Evolutionary conservation across 2,888 invertebrate species (phyloP).

Genomic region (Papilio protenor): DNA sequence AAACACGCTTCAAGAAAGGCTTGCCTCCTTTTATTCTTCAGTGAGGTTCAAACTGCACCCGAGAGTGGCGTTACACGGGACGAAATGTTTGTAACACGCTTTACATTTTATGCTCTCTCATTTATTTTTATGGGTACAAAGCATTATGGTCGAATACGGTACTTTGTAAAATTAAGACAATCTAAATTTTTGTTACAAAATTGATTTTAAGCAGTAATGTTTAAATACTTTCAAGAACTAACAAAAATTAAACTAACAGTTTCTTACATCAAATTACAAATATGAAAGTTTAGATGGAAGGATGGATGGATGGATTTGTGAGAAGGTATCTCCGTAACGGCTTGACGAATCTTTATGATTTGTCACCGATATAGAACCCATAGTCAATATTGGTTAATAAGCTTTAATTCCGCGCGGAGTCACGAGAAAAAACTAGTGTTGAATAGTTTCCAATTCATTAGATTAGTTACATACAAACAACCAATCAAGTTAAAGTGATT

Average conservation of each 20-base stretch:
- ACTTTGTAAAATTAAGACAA: constrained; percentile 10
- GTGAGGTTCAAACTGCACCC: constrained; percentile 39
- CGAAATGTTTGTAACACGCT: constrained; percentile 34
- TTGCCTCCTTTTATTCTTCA: constrained; percentile 37
- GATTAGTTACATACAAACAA: neutral
- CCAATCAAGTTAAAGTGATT: constrained; percentile 7
- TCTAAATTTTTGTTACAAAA: neutral
- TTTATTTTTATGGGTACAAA: constrained; percentile 25
- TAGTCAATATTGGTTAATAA: too few relatives aligned
- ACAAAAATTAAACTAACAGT: too few relatives aligned
- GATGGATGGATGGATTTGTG: too few relatives aligned
- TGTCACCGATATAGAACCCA: too few relatives aligned
- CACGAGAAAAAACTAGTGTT: too few relatives aligned
- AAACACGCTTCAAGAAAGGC: constrained; percentile 38
- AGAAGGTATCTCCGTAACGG: too few relatives aligned
- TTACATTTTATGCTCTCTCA: constrained; percentile 20
- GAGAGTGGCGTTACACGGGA: constrained; percentile 36
- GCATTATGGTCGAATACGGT: constrained; percentile 5
- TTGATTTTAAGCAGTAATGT: too few relatives aligned
- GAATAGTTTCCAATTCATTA: neutral
- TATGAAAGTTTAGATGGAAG: too few relatives aligned
- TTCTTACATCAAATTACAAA: too few relatives aligned
- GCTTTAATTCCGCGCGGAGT: too few relatives aligned
- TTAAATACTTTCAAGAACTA: too few relatives aligned
- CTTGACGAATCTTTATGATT: too few relatives aligned